Conservation (phyloP, 2,797 vertebrate species). For the Eupleurogrammus muticus region DNA sequence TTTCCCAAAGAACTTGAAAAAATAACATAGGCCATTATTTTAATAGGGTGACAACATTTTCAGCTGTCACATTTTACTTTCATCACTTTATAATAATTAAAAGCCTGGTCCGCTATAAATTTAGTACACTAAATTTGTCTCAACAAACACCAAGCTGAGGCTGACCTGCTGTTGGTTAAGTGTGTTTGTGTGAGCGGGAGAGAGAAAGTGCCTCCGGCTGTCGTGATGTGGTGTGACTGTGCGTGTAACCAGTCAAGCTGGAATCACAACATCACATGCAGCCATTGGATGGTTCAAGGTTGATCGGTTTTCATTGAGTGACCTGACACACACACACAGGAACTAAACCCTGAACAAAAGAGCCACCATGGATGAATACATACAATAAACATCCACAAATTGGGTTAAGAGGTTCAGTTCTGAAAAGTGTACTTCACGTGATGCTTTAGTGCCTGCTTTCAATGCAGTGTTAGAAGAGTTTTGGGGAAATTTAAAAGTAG, state of each 20-base stretch:
- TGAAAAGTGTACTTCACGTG: neutral
- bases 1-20: too few species aligned
- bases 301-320: constrained; percentile 66
- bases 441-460: neutral
- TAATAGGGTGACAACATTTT: too few species aligned
- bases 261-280: constrained; percentile 17
- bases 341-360: constrained; percentile 45
- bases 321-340: constrained; percentile 30
- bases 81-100: neutral
- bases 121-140: neutral
- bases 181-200: constrained; percentile 5
- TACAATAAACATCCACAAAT: neutral
- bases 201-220: constrained; percentile 21
- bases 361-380: neutral
- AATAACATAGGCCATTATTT: too few species aligned
- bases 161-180: neutral
- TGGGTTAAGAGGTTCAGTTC: neutral
- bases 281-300: constrained; percentile 32
- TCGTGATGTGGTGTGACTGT: constrained; percentile 21
- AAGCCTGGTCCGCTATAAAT: neutral
- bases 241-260: constrained; percentile 5
- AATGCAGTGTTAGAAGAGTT: neutral
- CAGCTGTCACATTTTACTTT: neutral
- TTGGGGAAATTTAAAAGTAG: neutral
- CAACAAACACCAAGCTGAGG: constrained; percentile 14